phyloP scores from a whole-genome alignment of 2,888 invertebrate species.

The Philereme transversata region DNA sequence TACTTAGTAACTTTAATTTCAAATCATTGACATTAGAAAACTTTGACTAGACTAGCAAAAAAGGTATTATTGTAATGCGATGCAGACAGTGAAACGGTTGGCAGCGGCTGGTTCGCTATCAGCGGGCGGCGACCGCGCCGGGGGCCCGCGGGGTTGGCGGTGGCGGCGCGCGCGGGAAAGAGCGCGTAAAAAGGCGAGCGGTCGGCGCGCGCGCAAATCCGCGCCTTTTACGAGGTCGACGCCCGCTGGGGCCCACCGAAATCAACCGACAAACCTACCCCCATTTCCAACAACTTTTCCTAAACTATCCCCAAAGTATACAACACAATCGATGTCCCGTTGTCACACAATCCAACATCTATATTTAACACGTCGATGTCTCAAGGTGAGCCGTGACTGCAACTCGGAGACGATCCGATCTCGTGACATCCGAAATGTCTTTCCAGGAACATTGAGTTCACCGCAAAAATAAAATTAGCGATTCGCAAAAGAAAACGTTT shows the following conservation, averaged over 20 bases:
- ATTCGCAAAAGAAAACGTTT: constrained; percentile 62
- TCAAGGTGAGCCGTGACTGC: constrained; percentile 52
- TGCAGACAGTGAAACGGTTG: constrained; percentile 78
- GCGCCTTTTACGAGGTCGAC: constrained; percentile 81
- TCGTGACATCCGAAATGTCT: constrained; percentile 45
- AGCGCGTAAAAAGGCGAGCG: constrained; percentile 82
- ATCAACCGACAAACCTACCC: constrained; percentile 56
- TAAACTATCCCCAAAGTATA: constrained; percentile 24
- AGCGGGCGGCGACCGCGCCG: constrained; percentile 82
- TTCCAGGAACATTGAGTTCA: constrained; percentile 61
- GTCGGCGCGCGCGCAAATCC: constrained; percentile 69
- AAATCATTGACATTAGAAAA: constrained; percentile 6
- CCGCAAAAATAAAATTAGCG: constrained; percentile 60
- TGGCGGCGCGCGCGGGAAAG: constrained; percentile 70
- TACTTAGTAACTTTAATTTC: background rate
- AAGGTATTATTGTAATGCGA: constrained; percentile 46
- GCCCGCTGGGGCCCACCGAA: constrained; percentile 74
- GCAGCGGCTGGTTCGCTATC: constrained; percentile 75
- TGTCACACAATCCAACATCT: constrained; percentile 33
- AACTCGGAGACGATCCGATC: constrained; percentile 28
- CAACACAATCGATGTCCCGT: constrained; percentile 35
- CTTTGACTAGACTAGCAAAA: constrained; percentile 18
- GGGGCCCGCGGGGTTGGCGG: constrained; percentile 80
- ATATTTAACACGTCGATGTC: constrained; percentile 45
- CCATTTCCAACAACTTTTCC: constrained; percentile 56